Conservation (phyloP, 1,140 invertebrate genomes). For the Probaryconus sp. region DNA sequence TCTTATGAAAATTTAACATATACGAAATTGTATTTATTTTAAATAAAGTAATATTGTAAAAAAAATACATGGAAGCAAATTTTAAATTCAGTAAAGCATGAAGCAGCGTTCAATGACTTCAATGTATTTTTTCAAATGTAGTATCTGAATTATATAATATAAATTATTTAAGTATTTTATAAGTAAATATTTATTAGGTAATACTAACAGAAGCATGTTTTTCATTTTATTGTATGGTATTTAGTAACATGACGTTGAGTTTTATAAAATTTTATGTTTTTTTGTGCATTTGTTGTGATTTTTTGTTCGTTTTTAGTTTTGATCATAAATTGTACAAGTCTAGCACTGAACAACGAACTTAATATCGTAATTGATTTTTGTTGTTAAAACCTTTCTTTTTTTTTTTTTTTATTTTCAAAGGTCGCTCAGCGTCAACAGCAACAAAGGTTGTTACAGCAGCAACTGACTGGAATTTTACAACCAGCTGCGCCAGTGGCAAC, state of each 20-base stretch:
- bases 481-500: constrained; percentile 70
- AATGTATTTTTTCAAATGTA: no score
- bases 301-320: constrained; percentile 1
- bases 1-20: no score
- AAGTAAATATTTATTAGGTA: no score
- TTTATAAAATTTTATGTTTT: not conserved
- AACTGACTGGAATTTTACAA: constrained; percentile 70
- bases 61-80: no score
- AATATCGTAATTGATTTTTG: no score
- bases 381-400: not conserved
- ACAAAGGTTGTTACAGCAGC: constrained; percentile 80
- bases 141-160: no score
- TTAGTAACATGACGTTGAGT: no score
- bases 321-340: not conserved
- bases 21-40: no score
- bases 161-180: constrained; percentile 1
- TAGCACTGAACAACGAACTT: no score
- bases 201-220: constrained; percentile 46
- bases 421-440: constrained; percentile 82
- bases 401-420: constrained; percentile 65
- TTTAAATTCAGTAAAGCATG: no score
- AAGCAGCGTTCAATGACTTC: no score
- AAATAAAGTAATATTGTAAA: no score
- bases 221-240: constrained; percentile 25
- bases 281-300: constrained; percentile 1